Conservation (phyloP, 1,140 invertebrate species). For the Schlechtendalia chinensis region DNA sequence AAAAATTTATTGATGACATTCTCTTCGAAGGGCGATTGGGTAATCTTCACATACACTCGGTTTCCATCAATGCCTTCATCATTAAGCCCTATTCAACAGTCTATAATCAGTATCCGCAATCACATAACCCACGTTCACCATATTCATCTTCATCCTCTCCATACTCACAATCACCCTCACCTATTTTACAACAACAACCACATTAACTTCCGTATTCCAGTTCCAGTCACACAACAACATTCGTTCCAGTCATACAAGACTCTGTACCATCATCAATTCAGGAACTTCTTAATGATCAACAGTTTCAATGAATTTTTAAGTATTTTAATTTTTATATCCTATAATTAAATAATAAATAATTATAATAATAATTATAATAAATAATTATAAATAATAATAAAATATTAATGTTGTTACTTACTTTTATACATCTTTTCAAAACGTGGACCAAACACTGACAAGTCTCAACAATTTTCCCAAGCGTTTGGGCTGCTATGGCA, state of each 20-base stretch:
- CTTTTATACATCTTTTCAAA: constrained; percentile 13
- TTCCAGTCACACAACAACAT: not conserved
- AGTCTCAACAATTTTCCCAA: too few species aligned
- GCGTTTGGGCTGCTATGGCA: not conserved
- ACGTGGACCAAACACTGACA: constrained; percentile 11
- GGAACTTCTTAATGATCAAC: not conserved
- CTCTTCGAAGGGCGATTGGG: constrained; percentile 9
- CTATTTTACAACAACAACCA: constrained; percentile 4
- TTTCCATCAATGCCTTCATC: not conserved
- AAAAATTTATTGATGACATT: constrained; percentile 30
- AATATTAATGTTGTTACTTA: not conserved
- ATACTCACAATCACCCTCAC: not conserved
- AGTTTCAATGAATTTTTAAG: not conserved
- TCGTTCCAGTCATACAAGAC: not conserved
- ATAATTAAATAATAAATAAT: not conserved
- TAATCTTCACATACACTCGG: not conserved
- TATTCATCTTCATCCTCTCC: not conserved
- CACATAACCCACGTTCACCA: not conserved
- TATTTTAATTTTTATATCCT: constrained; percentile 1
- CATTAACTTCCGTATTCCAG: not conserved
- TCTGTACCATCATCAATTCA: not conserved
- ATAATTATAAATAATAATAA: constrained; percentile 19
- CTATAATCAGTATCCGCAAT: not conserved
- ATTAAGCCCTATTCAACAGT: not conserved
- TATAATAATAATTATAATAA: too few species aligned